phyloP scores from a whole-genome alignment of 2,797 vertebrate species.

The Psittacula echo region DNA sequence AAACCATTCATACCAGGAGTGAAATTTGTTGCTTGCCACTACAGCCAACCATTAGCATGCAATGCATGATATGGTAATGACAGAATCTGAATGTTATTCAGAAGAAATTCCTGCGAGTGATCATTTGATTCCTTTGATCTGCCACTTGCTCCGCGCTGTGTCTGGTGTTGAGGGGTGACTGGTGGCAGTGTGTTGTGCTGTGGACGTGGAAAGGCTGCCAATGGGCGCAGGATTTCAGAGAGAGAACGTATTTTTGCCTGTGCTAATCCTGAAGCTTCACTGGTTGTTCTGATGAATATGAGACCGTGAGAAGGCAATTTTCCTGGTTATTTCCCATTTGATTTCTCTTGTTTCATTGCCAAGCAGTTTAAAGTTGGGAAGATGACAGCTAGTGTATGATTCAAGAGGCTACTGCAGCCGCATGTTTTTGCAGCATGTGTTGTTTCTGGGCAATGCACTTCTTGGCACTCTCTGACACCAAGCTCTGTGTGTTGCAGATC shows the following conservation, averaged over 20 bases:
- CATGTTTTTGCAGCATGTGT: neutral
- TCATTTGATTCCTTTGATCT: neutral
- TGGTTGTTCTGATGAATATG: neutral
- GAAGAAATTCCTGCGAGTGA: rapidly evolving
- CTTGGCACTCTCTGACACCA: neutral
- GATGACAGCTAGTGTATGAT: neutral
- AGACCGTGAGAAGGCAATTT: neutral
- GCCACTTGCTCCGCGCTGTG: neutral
- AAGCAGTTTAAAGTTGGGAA: neutral
- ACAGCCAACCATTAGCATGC: neutral
- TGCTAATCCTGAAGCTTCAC: neutral
- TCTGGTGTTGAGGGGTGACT: neutral
- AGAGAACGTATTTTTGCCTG: neutral
- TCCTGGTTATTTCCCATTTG: neutral
- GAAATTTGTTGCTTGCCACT: neutral
- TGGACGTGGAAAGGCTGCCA: neutral
- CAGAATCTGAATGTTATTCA: neutral
- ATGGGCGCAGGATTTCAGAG: neutral
- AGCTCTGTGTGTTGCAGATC: neutral
- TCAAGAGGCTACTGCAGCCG: neutral
- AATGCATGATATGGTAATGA: rapidly evolving
- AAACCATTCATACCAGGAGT: neutral
- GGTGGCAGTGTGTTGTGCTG: neutral
- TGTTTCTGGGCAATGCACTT: neutral
- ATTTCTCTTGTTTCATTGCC: neutral